Conservation (phyloP, 2,888 invertebrate genomes). For the Carcina quercana region DNA sequence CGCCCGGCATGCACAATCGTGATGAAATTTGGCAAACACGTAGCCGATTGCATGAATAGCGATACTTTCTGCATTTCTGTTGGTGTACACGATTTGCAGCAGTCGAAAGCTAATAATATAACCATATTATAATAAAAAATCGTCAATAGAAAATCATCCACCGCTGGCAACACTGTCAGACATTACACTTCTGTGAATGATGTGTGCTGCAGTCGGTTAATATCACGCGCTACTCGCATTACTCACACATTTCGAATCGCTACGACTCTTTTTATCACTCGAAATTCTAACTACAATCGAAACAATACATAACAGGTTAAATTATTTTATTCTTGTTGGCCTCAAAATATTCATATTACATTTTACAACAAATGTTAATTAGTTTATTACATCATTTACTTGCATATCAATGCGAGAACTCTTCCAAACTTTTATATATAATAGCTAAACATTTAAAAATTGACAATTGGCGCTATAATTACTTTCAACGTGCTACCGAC, state of each 20-base stretch:
- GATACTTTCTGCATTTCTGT: too few relatives aligned
- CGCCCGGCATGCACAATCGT: too few relatives aligned
- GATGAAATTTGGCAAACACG: too few relatives aligned
- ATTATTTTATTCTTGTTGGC: conserved; percentile 67
- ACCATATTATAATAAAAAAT: too few relatives aligned
- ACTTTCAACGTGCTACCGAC: conserved; percentile 22
- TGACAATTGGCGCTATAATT: conserved; percentile 54
- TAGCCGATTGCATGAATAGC: too few relatives aligned
- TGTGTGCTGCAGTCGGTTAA: too few relatives aligned
- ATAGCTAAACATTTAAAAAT: conserved; percentile 68
- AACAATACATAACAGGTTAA: conserved; percentile 28
- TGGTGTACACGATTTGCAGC: too few relatives aligned
- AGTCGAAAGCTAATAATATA: too few relatives aligned
- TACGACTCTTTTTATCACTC: neutral
- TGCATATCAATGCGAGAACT: conserved; percentile 55
- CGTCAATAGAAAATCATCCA: too few relatives aligned
- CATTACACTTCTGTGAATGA: too few relatives aligned
- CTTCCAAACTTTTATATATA: conserved; percentile 34
- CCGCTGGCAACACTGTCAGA: too few relatives aligned
- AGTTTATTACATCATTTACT: conserved; percentile 43
- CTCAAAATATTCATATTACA: conserved; percentile 65
- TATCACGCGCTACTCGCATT: too few relatives aligned
- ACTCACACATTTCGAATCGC: neutral
- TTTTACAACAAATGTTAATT: conserved; percentile 65
- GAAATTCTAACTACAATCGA: conserved; percentile 20